Evolutionary conservation across 2,113 vertebrate genomes (phyloP).

Genomic region (Myrmecobius fasciatus): DNA sequence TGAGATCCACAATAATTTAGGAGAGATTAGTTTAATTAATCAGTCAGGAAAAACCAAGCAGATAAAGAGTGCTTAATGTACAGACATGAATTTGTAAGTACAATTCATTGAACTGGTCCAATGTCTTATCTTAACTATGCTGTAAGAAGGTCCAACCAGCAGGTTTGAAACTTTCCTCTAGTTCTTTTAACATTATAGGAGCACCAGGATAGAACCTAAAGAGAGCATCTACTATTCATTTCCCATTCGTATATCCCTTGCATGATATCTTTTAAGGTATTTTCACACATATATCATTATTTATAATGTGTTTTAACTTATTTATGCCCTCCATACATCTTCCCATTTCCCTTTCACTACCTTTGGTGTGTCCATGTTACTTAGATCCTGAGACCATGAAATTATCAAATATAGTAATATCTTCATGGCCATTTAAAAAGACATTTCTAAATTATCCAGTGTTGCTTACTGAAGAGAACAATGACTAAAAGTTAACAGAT

Average conservation of each 20-base stretch:
- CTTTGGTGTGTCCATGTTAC: neutral
- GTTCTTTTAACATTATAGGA: neutral
- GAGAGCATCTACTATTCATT: neutral
- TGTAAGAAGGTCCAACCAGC: neutral
- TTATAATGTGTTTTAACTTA: neutral
- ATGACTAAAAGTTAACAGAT: neutral
- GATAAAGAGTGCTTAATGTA: neutral
- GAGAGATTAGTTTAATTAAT: neutral
- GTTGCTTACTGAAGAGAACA: neutral
- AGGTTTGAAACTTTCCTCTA: neutral
- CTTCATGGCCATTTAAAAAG: neutral
- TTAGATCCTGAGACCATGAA: neutral
- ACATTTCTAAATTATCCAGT: neutral
- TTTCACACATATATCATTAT: neutral
- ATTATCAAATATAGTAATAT: neutral
- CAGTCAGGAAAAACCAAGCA: neutral
- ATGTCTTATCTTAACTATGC: neutral
- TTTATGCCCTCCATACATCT: neutral
- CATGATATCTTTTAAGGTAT: neutral
- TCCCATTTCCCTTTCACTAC: neutral
- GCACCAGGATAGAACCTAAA: neutral
- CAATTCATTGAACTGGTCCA: neutral
- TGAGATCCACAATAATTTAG: neutral
- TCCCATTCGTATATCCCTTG: neutral
- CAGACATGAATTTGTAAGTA: neutral